Percentiles rank a stretch among this genome's conserved stretches.
phyloP scores from a whole-genome alignment of 2,888 invertebrate species.

The Lobophora halterata region DNA sequence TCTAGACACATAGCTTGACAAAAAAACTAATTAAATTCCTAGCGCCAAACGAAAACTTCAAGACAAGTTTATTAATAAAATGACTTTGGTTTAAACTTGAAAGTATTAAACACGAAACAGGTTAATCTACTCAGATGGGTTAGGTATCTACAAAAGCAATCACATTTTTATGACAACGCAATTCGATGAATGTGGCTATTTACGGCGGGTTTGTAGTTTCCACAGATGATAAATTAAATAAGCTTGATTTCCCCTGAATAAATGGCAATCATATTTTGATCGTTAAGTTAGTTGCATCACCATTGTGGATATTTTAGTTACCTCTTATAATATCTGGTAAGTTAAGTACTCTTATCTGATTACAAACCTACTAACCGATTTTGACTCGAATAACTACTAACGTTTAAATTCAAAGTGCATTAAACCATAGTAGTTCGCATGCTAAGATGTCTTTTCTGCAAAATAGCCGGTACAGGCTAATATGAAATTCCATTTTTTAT shows the following conservation, averaged over 20 bases:
- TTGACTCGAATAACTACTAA: too few species aligned
- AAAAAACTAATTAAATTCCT: too few species aligned
- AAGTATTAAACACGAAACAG: constrained; percentile 53
- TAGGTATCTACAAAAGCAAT: constrained; percentile 44
- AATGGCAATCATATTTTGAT: constrained; percentile 22
- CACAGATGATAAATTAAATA: constrained; percentile 34
- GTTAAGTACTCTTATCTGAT: too few species aligned
- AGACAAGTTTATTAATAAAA: constrained; percentile 45
- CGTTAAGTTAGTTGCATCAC: constrained; percentile 25
- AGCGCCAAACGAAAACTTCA: too few species aligned
- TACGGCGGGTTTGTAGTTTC: constrained; percentile 45
- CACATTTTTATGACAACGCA: constrained; percentile 51
- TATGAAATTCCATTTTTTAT: constrained; percentile 21
- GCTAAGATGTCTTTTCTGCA: constrained; percentile 10
- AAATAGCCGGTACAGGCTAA: constrained; percentile 19
- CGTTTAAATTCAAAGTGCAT: too few species aligned
- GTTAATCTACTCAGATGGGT: constrained; percentile 39
- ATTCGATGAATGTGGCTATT: constrained; percentile 47
- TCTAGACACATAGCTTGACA: too few species aligned
- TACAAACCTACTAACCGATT: too few species aligned
- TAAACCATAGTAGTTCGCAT: constrained; percentile 4
- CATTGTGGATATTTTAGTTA: too few species aligned
- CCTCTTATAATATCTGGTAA: too few species aligned
- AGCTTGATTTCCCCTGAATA: too few species aligned
- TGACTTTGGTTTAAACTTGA: constrained; percentile 57